These are phyloP conservation scores for Candidula unifasciata DNA, from an alignment of 2,888 invertebrate species.

Conservation along the genomic window DNA sequence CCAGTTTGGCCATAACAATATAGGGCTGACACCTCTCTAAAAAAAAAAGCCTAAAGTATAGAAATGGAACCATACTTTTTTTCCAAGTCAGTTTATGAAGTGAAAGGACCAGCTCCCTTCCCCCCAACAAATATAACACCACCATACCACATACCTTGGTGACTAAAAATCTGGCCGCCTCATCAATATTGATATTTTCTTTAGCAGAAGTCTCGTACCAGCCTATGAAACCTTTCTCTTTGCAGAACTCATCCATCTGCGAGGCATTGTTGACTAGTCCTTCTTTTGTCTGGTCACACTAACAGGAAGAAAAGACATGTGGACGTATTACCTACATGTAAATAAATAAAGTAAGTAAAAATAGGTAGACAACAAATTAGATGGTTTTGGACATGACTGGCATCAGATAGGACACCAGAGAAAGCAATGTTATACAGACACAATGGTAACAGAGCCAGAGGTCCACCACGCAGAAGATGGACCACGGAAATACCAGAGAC, in stretches of 20 bases:
- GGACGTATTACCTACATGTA: background rate
- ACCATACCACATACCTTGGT: background rate
- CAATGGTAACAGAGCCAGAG: too few relatives aligned
- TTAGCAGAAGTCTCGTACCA: constrained; percentile 83
- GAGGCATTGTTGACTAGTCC: constrained; percentile 80
- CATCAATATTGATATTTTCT: constrained; percentile 88
- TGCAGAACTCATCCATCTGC: constrained; percentile 81
- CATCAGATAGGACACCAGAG: too few relatives aligned
- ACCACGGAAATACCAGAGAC: too few relatives aligned
- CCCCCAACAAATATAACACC: background rate
- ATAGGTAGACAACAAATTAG: too few relatives aligned
- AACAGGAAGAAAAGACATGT: constrained; percentile 47
- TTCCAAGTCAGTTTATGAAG: background rate
- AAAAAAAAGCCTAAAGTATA: too few relatives aligned
- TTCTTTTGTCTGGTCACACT: constrained; percentile 81
- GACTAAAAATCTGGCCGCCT: constrained; percentile 89
- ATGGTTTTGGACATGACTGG: too few relatives aligned
- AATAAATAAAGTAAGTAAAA: background rate
- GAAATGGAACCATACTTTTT: too few relatives aligned
- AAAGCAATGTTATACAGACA: too few relatives aligned
- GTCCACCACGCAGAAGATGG: too few relatives aligned
- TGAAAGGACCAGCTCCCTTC: background rate
- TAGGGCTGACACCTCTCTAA: too few relatives aligned
- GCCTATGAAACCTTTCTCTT: constrained; percentile 81
- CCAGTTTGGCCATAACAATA: too few relatives aligned